phyloP scores from a whole-genome alignment of 2,888 invertebrate genomes.

The Teleogryllus oceanicus region DNA sequence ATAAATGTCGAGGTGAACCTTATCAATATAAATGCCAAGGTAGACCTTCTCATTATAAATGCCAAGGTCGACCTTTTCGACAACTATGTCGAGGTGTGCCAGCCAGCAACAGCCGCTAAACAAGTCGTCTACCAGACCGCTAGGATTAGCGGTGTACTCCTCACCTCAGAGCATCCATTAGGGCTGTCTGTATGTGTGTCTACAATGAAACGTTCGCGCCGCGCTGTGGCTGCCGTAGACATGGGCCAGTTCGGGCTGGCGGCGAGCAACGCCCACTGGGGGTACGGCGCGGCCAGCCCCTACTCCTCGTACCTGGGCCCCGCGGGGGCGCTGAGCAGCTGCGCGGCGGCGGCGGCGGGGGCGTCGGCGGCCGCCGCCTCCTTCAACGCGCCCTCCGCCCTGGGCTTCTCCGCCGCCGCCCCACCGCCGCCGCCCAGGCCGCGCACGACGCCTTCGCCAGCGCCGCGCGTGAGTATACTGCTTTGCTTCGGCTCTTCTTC shows the following conservation, averaged over 20 bases:
- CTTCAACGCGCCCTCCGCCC: not conserved
- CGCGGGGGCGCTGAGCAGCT: conserved; percentile 70
- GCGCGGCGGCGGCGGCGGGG: conserved; percentile 49
- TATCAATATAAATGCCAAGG: too few relatives aligned
- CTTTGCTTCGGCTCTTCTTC: too few relatives aligned
- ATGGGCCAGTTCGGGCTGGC: conserved; percentile 83
- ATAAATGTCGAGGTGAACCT: too few relatives aligned
- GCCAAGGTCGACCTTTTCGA: too few relatives aligned
- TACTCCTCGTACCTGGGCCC: conserved; percentile 78
- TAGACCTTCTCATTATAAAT: too few relatives aligned
- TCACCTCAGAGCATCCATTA: too few relatives aligned
- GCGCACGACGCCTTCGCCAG: conserved; percentile 51
- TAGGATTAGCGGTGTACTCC: not conserved
- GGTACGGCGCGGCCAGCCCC: conserved; percentile 79
- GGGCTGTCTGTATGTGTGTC: not conserved
- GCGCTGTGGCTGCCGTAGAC: conserved; percentile 53
- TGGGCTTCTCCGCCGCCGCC: conserved; percentile 41
- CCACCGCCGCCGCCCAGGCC: conserved; percentile 43
- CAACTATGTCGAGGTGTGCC: too few relatives aligned
- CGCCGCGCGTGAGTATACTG: conserved; percentile 45
- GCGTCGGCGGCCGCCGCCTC: conserved; percentile 41
- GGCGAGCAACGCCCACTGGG: conserved; percentile 84
- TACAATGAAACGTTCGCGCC: not conserved
- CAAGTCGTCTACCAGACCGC: too few relatives aligned
- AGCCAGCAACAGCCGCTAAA: too few relatives aligned